Conservation (phyloP, 2,113 vertebrate species). For the Antigone vipio region DNA sequence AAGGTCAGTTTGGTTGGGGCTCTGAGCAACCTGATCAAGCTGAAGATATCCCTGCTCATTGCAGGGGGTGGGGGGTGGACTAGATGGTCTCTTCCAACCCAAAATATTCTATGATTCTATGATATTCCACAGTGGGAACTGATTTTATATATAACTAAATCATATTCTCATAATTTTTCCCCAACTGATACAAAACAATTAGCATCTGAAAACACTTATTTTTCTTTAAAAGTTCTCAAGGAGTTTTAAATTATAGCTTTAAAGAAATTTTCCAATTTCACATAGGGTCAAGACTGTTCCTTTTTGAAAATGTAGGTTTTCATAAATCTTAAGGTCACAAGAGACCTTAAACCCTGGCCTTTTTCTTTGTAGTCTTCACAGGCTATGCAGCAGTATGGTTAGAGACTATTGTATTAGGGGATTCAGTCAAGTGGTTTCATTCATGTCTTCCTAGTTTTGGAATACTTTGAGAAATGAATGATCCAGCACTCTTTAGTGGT, state of each 20-base stretch:
- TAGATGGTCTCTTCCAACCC: neutral
- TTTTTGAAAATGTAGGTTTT: neutral
- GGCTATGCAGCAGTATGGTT: neutral
- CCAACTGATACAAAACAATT: neutral
- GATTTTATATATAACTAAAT: neutral
- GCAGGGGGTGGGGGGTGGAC: neutral
- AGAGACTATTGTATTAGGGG: neutral
- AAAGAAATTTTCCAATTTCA: neutral
- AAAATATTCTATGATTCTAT: neutral
- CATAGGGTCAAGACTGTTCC: neutral
- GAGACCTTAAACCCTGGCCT: neutral
- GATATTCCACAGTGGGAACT: neutral
- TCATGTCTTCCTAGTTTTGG: neutral
- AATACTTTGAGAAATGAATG: neutral
- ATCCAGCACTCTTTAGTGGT: neutral
- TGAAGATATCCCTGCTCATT: neutral
- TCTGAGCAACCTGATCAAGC: neutral
- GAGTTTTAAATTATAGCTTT: neutral
- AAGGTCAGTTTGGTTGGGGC: neutral
- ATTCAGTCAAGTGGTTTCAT: neutral
- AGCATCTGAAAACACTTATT: neutral
- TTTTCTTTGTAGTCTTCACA: neutral
- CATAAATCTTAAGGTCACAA: neutral
- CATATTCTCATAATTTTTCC: neutral
- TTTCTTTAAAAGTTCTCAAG: neutral